Percentiles rank a stretch among this genome's conserved stretches.
phyloP scores from a whole-genome alignment of 2,888 invertebrate species.

The Aradus depressus region DNA sequence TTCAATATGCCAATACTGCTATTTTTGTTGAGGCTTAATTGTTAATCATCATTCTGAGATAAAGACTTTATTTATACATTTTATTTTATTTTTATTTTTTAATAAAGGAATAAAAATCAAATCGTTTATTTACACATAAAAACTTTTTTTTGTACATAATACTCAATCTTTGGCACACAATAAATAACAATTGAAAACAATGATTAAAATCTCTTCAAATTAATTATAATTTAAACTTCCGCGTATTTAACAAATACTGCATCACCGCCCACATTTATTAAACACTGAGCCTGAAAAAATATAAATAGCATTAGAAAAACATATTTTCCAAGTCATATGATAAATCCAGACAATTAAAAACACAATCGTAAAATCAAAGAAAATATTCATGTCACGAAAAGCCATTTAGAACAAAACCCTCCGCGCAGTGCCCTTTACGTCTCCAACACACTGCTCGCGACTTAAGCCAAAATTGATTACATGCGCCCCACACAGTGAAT shows the following conservation, averaged over 20 bases:
- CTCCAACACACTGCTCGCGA: too few species aligned
- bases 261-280: conserved; percentile 91
- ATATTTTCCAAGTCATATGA: too few species aligned
- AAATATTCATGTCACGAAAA: too few species aligned
- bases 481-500: too few species aligned
- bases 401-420: too few species aligned
- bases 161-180: conserved; percentile 1
- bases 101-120: neutral
- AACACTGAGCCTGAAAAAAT: conserved; percentile 76
- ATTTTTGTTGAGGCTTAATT: conserved; percentile 4
- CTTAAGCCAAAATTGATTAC: too few species aligned
- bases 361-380: too few species aligned
- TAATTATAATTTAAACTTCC: conserved; percentile 16
- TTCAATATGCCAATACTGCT: conserved; percentile 63
- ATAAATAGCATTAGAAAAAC: neutral
- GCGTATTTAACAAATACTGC: conserved; percentile 68
- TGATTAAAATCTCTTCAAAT: neutral
- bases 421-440: too few species aligned
- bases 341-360: too few species aligned
- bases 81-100: neutral
- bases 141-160: neutral
- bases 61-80: neutral
- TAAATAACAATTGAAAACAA: neutral
- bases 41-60: neutral
- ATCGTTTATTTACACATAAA: neutral